phyloP scores from a whole-genome alignment of 2,797 vertebrate genomes.

The Hephaestus fuliginosus region DNA sequence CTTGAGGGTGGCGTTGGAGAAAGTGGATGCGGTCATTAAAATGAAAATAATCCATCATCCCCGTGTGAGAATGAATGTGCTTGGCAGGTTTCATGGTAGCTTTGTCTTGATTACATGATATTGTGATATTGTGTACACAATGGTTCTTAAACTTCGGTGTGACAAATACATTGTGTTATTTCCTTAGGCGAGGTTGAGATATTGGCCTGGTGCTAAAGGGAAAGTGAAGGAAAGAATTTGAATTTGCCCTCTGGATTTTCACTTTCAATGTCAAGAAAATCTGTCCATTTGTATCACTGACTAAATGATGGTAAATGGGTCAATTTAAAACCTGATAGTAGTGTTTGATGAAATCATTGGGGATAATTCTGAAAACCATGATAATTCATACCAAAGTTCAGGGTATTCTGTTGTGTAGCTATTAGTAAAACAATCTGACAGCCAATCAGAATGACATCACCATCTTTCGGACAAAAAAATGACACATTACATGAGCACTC shows the following conservation, averaged over 20 bases:
- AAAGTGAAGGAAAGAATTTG: background rate
- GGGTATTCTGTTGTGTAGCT: background rate
- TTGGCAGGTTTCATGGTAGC: background rate
- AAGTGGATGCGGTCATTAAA: background rate
- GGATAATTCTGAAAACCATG: background rate
- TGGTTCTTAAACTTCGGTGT: background rate
- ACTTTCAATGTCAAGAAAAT: background rate
- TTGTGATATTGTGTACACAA: background rate
- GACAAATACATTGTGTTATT: background rate
- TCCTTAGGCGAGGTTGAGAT: background rate
- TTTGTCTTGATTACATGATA: background rate
- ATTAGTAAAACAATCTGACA: background rate
- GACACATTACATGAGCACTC: slow-evolving; percentile 26
- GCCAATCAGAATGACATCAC: background rate
- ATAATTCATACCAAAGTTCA: background rate
- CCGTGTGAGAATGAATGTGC: background rate
- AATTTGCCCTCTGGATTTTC: background rate
- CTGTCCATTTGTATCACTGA: background rate
- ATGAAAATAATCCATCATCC: background rate
- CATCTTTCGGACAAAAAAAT: slow-evolving; percentile 3
- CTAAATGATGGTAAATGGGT: background rate
- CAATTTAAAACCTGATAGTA: background rate
- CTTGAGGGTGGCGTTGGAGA: background rate
- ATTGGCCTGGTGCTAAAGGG: background rate
- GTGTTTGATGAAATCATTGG: background rate